phyloP scores from a whole-genome alignment of 2,113 vertebrate genomes.

The Propithecus coquereli region DNA sequence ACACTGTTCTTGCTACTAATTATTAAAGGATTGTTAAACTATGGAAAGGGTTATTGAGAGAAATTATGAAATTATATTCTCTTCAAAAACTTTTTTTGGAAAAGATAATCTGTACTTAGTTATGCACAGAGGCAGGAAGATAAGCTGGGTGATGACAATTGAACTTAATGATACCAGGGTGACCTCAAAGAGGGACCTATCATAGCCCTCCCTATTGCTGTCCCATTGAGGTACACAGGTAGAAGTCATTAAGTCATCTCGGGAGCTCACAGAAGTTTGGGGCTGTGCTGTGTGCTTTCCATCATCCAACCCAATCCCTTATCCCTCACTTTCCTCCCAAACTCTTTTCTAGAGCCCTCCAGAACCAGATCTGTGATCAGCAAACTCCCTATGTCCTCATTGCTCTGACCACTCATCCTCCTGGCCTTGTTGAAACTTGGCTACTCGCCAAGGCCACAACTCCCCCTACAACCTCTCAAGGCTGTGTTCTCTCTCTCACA shows the following conservation, averaged over 20 bases:
- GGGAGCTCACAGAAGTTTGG: neutral
- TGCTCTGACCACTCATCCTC: neutral
- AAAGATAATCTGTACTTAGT: neutral
- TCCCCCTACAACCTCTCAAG: neutral
- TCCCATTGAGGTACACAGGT: too few species aligned
- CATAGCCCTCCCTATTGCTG: neutral
- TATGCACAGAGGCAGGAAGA: neutral
- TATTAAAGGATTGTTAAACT: neutral
- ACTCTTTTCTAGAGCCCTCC: neutral
- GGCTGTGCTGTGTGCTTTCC: neutral
- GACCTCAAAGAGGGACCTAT: neutral
- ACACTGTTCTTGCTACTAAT: neutral
- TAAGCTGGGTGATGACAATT: neutral
- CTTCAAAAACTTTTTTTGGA: neutral
- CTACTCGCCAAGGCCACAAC: neutral
- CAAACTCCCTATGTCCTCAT: neutral
- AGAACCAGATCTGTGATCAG: neutral
- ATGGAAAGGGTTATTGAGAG: neutral
- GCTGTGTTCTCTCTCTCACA: neutral
- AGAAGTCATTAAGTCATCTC: neutral
- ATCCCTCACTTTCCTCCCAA: neutral
- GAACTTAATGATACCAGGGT: neutral
- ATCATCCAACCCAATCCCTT: neutral
- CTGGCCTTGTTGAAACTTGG: neutral
- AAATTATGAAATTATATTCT: slow-evolving; percentile 25